phyloP scores from a whole-genome alignment of 2,888 invertebrate genomes.

The Rhopalosiphum nymphaeae region DNA sequence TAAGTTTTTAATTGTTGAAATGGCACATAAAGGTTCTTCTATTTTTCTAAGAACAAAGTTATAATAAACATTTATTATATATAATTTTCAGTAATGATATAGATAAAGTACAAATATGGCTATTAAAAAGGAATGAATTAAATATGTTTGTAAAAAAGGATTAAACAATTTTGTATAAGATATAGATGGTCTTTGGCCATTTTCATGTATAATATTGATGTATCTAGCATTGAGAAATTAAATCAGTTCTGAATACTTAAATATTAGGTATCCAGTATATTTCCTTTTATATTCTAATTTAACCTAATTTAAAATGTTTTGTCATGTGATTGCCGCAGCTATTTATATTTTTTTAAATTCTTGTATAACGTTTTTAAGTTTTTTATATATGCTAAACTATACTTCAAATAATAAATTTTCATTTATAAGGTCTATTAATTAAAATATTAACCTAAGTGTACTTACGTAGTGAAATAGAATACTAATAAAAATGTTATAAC shows the following conservation, averaged over 20 bases:
- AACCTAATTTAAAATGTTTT: slow-evolving; percentile 6
- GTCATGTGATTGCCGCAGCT: background rate
- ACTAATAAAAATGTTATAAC: background rate
- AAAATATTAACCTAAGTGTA: background rate
- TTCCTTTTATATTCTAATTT: slow-evolving; percentile 8
- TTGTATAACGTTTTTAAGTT: background rate
- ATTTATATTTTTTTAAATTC: background rate
- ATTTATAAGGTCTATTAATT: background rate
- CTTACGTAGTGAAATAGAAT: too few species aligned
- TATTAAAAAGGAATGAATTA: background rate
- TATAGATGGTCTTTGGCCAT: background rate
- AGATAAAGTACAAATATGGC: background rate
- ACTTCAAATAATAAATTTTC: background rate
- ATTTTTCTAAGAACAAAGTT: background rate
- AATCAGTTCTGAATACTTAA: background rate
- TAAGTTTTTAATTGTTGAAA: background rate
- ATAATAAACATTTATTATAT: background rate
- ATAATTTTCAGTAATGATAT: background rate
- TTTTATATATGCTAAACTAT: background rate
- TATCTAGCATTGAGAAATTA: background rate
- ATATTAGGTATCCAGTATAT: background rate
- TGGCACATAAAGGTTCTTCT: background rate
- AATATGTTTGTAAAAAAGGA: background rate
- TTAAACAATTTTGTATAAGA: background rate
- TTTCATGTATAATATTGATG: background rate